Evolutionary conservation across 2,797 vertebrate genomes (phyloP).

Genomic region (Betta splendens): DNA sequence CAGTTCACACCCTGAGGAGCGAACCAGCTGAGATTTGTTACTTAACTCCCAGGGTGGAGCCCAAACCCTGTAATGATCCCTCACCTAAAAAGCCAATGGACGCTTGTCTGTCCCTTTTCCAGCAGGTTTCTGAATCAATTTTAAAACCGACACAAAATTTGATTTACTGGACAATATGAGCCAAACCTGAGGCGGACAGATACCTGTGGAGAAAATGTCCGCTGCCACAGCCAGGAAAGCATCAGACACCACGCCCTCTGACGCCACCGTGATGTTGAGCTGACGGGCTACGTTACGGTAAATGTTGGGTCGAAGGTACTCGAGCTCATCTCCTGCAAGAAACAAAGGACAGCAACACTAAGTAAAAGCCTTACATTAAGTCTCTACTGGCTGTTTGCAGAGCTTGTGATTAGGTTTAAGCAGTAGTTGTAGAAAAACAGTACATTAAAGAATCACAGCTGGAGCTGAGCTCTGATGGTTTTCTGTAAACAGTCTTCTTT

Average conservation of each 20-base stretch:
- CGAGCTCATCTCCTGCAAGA: slow-evolving; percentile 90
- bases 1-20: slow-evolving; percentile 37
- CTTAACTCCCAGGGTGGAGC: slow-evolving; percentile 59
- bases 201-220: slow-evolving; percentile 96
- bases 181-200: neutral
- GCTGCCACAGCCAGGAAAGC: slow-evolving; percentile 94
- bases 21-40: slow-evolving; percentile 26
- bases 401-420: neutral
- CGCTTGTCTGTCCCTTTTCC: too few relatives aligned
- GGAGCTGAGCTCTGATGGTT: neutral
- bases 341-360: slow-evolving; percentile 22
- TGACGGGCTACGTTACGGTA: slow-evolving; percentile 94
- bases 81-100: too few relatives aligned
- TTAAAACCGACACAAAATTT: too few relatives aligned
- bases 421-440: neutral
- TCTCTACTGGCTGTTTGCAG: neutral
- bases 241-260: slow-evolving; percentile 89
- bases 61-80: slow-evolving; percentile 54
- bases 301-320: slow-evolving; percentile 92
- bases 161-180: neutral
- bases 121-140: slow-evolving; percentile 12
- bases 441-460: too few relatives aligned
- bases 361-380: neutral
- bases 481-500: neutral
- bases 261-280: slow-evolving; percentile 92